phyloP scores from a whole-genome alignment of 2,113 vertebrate species.

The Scomber japonicus region DNA sequence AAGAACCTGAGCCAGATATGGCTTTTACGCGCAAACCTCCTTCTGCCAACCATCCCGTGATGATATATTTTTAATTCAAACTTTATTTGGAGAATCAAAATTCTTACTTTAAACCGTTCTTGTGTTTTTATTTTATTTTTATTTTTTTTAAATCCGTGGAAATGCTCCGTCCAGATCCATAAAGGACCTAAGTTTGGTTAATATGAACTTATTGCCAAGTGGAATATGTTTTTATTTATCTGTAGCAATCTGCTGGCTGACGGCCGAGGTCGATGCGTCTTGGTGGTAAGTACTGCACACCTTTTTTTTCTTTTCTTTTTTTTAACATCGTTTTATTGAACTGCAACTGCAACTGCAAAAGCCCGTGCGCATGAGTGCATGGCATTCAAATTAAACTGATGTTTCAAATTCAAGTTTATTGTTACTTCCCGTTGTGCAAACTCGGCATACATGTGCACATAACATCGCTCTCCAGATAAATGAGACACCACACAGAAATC shows the following conservation, averaged over 20 bases:
- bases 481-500: no score
- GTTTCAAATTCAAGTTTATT: no score
- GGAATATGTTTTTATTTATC: slow-evolving; percentile 91
- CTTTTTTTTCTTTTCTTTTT: not conserved
- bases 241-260: slow-evolving; percentile 88
- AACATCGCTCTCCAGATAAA: no score
- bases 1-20: slow-evolving; percentile 10
- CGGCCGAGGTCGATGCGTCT: slow-evolving; percentile 90
- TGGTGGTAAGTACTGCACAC: slow-evolving; percentile 90
- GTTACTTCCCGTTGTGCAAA: no score
- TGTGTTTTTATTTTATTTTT: slow-evolving; percentile 3
- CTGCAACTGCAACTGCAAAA: not conserved
- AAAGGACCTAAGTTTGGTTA: slow-evolving; percentile 78
- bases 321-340: not conserved
- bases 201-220: slow-evolving; percentile 92
- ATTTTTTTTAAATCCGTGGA: slow-evolving; percentile 50
- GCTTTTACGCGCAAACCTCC: slow-evolving; percentile 48
- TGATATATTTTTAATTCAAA: not conserved
- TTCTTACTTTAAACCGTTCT: slow-evolving; percentile 4
- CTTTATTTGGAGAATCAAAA: slow-evolving; percentile 1
- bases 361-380: not conserved
- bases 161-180: slow-evolving; percentile 70
- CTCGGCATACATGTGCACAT: no score
- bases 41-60: not conserved
- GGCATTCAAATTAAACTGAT: not conserved